Evolutionary conservation across 2,888 invertebrate species (phyloP), one percentile per base, ranked within the genome.

Genomic region (Pheosia gnoma): DNA sequence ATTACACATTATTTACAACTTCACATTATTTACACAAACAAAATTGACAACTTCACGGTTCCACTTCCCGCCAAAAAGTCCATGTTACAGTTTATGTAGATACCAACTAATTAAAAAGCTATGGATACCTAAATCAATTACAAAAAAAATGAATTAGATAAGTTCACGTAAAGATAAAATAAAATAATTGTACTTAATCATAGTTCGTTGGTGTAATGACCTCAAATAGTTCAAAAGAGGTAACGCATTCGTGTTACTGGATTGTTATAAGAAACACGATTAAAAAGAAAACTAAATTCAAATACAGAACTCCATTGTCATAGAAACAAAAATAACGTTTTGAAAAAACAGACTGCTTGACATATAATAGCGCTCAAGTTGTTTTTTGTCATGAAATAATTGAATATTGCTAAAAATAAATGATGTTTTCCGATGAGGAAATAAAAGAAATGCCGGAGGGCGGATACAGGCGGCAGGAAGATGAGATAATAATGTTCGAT

Each of bases 401-500:
- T 91, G 90, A 91, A 90, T 84, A 89, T 84, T 88, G 83, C 79
- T 75, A 87, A 82, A 87, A 89, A 88, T 86, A 88, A 90, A 91
- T 85, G 84, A 93, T 93, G 93, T 91, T 93, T 86, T 90, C 90
- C 71, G 91, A 92, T 77, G 92, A 92, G 66, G 92, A 93, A 88
- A 91, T 91, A 87, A 93, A 92, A 91, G 87, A 86, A 83, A 84
- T 85, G 70, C 82, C 84, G 68, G 91, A 87, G 79, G 85, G 83
- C 80, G 84, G 84, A 78, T 87, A 88, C 77, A 87, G 87, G 86
- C 84, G 85, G 71, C 87, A 89, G 62, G 90, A 88, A 68, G 91
- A 93, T 77, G 91, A 93, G 80, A 88, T 93, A 75, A 91, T 93
- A 87, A 90, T 93, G 93, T 93, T 81, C 73, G 75, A 72, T 72